Evolutionary conservation across 2,888 invertebrate genomes (phyloP).

Genomic region (Drosophila heteroneura): DNA sequence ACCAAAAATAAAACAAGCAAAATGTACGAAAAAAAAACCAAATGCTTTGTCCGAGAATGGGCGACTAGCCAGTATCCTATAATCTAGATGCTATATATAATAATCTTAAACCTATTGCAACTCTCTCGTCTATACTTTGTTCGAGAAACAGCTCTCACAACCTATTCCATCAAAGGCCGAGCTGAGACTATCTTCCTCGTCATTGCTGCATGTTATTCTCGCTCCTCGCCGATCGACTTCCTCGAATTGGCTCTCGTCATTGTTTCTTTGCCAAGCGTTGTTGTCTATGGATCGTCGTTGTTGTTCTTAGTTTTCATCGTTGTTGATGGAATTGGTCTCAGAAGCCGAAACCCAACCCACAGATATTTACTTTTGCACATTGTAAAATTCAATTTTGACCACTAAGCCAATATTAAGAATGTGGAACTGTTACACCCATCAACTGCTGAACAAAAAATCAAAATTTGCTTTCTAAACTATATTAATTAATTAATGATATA

Average conservation of each 20-base stretch:
- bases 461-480: background rate
- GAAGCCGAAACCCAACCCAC: background rate
- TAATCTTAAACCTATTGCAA: too few species aligned
- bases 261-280: background rate
- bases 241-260: background rate
- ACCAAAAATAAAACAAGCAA: conserved; percentile 25
- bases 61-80: background rate
- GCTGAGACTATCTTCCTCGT: background rate
- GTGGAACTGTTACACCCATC: background rate
- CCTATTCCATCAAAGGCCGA: background rate
- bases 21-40: background rate
- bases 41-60: too few species aligned
- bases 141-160: too few species aligned
- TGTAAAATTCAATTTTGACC: background rate
- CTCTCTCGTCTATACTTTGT: too few species aligned
- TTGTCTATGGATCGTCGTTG: background rate
- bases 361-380: too few species aligned
- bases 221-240: background rate
- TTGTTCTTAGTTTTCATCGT: background rate
- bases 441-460: background rate
- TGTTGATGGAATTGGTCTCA: background rate
- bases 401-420: background rate
- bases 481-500: background rate
- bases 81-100: background rate
- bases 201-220: background rate